These are phyloP conservation scores for Cataglyphis albicans DNA, from an alignment of 2,888 invertebrate genomes.

Conservation along the genomic window DNA sequence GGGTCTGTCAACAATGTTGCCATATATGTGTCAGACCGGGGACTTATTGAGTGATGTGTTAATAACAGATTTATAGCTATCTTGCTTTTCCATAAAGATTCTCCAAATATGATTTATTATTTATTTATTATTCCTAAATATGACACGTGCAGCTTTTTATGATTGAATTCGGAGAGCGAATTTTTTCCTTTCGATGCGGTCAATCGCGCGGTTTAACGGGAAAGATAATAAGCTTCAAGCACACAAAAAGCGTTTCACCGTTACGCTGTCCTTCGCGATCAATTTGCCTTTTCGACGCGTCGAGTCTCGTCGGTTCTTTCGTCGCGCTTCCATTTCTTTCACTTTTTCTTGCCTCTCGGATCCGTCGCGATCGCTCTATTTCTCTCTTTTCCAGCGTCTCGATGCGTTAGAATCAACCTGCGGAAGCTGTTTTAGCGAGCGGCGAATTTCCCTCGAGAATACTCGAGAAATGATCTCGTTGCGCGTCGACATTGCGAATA, in stretches of 20 bases:
- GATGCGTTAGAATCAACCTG: constrained; percentile 12
- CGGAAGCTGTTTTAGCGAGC: constrained; percentile 10
- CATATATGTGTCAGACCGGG: too few relatives aligned
- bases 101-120: not conserved
- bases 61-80: not conserved
- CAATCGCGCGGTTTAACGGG: constrained; percentile 66
- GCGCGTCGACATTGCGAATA: constrained; percentile 18
- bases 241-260: constrained; percentile 62
- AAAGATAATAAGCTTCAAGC: constrained; percentile 62
- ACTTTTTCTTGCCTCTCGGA: not conserved
- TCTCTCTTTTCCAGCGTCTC: constrained; percentile 6
- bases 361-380: constrained; percentile 33
- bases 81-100: constrained; percentile 16
- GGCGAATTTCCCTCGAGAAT: constrained; percentile 53
- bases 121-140: constrained; percentile 27
- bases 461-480: constrained; percentile 45
- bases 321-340: constrained; percentile 43
- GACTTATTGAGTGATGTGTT: too few relatives aligned
- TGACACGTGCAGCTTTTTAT: constrained; percentile 34
- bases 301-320: constrained; percentile 12
- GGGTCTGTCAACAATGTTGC: too few relatives aligned
- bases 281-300: constrained; percentile 59
- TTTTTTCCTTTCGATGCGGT: constrained; percentile 61
- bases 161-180: constrained; percentile 53
- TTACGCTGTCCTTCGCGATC: constrained; percentile 62